These are phyloP conservation scores for Epinephelus moara DNA, from an alignment of 2,113 vertebrate genomes.

Conservation along the genomic window DNA sequence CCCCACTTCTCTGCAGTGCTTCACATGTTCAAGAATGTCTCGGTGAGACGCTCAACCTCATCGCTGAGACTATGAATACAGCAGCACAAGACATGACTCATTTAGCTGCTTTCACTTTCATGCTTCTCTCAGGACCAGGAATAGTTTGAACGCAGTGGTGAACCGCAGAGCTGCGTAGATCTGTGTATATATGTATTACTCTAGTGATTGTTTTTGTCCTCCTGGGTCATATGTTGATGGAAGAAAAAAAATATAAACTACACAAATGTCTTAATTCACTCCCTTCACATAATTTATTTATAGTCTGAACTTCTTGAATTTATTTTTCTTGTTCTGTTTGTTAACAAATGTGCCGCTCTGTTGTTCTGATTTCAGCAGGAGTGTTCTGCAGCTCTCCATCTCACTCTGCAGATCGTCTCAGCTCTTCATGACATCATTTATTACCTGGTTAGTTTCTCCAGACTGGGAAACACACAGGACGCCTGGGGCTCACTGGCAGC, in stretches of 20 bases:
- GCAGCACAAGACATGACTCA: not conserved
- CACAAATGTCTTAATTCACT: not conserved
- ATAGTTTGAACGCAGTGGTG: not conserved
- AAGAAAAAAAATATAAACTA: not conserved
- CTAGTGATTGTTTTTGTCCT: not conserved
- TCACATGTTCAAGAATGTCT: conserved; percentile 82
- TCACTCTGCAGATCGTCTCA: conserved; percentile 78
- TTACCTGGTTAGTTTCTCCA: conserved; percentile 83
- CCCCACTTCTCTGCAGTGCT: conserved; percentile 83
- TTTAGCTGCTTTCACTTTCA: not conserved
- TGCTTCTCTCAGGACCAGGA: not conserved
- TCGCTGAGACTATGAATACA: not conserved
- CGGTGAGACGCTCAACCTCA: conserved; percentile 71
- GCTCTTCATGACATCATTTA: conserved; percentile 81
- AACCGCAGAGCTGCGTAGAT: not conserved
- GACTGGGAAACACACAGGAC: conserved; percentile 76
- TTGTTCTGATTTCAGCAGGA: conserved; percentile 44
- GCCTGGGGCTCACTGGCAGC: conserved; percentile 62
- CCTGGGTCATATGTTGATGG: not conserved
- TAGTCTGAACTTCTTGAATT: not conserved
- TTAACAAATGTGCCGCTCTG: not conserved
- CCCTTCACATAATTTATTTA: too few relatives aligned
- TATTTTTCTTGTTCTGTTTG: not conserved
- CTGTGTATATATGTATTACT: not conserved
- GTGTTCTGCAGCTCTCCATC: conserved; percentile 70